A percentile compares a stretch with the other conserved stretches of the same genome.
Evolutionary conservation across 2,888 invertebrate genomes (phyloP).

Genomic region (Leptinotarsa peninsularis): DNA sequence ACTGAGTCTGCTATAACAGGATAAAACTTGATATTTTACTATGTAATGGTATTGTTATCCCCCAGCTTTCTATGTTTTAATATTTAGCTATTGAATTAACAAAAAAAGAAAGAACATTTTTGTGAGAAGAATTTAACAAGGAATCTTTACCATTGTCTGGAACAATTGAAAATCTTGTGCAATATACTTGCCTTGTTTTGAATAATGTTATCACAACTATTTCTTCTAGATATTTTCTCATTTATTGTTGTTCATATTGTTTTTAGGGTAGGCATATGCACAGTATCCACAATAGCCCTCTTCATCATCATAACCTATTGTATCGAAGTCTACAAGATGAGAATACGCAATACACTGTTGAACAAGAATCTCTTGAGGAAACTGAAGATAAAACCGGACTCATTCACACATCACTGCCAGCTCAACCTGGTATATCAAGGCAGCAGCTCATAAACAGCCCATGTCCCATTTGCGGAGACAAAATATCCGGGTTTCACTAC

Average conservation of each 20-base stretch:
- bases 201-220: too few species aligned
- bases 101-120: too few species aligned
- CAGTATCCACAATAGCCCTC: conserved; percentile 68
- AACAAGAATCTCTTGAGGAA: conserved; percentile 64
- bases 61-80: too few species aligned
- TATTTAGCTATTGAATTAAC: too few species aligned
- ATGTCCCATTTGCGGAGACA: conserved; percentile 95
- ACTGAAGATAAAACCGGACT: conserved; percentile 68
- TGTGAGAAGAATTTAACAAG: too few species aligned
- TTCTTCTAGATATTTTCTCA: too few species aligned
- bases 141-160: too few species aligned
- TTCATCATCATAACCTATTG: conserved; percentile 70
- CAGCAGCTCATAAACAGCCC: conserved; percentile 78
- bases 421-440: conserved; percentile 83
- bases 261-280: conserved; percentile 69
- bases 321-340: conserved; percentile 68
- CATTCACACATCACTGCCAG: conserved; percentile 69
- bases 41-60: too few species aligned
- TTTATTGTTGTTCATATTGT: conserved; percentile 6
- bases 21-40: too few species aligned
- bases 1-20: too few species aligned
- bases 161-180: too few species aligned
- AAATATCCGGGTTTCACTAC: conserved; percentile 97
- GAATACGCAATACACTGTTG: conserved; percentile 55
- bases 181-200: too few species aligned